These are phyloP conservation scores for Tuberolachnus salignus DNA, from an alignment of 2,888 invertebrate species.

Conservation along the genomic window DNA sequence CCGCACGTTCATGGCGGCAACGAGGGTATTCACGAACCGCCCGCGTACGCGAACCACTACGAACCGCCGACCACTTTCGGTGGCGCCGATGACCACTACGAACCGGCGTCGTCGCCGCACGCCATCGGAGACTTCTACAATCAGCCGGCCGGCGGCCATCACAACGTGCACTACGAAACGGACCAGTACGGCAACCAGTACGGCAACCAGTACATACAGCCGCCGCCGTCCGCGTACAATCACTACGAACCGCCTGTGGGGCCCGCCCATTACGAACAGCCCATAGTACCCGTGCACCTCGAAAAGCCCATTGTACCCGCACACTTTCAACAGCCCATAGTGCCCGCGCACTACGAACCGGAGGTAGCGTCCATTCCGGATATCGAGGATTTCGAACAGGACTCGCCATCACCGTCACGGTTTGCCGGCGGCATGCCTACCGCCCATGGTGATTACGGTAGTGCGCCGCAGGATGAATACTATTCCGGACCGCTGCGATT, in stretches of 20 bases:
- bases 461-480: constrained; percentile 40
- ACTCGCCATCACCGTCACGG: not conserved
- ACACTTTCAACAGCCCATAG: not conserved
- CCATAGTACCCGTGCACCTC: not conserved
- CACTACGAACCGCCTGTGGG: constrained; percentile 24
- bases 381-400: not conserved
- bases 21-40: not conserved
- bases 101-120: not conserved
- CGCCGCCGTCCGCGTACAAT: constrained; percentile 24
- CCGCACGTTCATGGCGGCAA: not conserved
- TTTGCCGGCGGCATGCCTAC: constrained; percentile 27
- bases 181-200: not conserved
- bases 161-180: too few species aligned
- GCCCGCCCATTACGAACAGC: not conserved
- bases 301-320: not conserved
- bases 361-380: constrained; percentile 12
- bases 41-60: not conserved
- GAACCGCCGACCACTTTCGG: not conserved
- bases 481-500: constrained; percentile 28
- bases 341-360: constrained; percentile 6
- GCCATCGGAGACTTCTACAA: not conserved
- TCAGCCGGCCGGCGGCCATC: not conserved
- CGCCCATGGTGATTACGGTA: constrained; percentile 46
- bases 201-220: not conserved
- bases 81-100: not conserved